These are phyloP conservation scores for Styela plicata DNA, from an alignment of 23 tunicate genomes.

Conservation along the genomic window DNA sequence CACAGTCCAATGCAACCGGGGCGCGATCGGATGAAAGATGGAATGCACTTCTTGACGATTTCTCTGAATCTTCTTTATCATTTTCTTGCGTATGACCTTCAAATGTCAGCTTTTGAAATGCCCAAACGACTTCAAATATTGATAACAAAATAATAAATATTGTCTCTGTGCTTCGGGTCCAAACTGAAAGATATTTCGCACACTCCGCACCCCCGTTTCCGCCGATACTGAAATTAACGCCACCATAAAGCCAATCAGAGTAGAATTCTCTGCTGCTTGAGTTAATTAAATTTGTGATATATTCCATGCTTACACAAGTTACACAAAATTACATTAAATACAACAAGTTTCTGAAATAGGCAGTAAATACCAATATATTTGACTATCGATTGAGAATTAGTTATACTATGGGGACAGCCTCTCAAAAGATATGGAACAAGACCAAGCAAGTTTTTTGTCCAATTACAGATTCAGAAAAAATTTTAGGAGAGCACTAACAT, in stretches of 20 bases:
- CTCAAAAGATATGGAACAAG: too few species aligned
- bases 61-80: conserved; percentile 1
- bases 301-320: too few species aligned
- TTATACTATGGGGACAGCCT: too few species aligned
- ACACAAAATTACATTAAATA: too few species aligned
- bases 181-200: conserved; percentile 34
- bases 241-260: conserved; percentile 56
- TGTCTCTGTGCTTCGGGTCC: conserved; percentile 43
- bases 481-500: too few species aligned
- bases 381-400: too few species aligned
- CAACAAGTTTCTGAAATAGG: too few species aligned
- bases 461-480: too few species aligned
- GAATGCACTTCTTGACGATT: conserved; percentile 6
- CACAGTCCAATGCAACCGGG: conserved; percentile 1
- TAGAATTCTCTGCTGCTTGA: background rate
- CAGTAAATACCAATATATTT: too few species aligned
- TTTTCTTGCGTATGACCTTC: conserved; percentile 15
- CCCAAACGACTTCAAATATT: conserved; percentile 49
- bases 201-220: conserved; percentile 80
- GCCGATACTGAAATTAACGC: conserved; percentile 45
- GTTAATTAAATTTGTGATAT: background rate
- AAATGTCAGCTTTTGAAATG: conserved; percentile 32
- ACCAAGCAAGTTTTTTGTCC: too few species aligned
- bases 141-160: conserved; percentile 38
- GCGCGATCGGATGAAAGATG: conserved; percentile 11